Evolutionary conservation across 2,797 vertebrate genomes (phyloP).

Genomic region (Neomorphus geoffroyi): DNA sequence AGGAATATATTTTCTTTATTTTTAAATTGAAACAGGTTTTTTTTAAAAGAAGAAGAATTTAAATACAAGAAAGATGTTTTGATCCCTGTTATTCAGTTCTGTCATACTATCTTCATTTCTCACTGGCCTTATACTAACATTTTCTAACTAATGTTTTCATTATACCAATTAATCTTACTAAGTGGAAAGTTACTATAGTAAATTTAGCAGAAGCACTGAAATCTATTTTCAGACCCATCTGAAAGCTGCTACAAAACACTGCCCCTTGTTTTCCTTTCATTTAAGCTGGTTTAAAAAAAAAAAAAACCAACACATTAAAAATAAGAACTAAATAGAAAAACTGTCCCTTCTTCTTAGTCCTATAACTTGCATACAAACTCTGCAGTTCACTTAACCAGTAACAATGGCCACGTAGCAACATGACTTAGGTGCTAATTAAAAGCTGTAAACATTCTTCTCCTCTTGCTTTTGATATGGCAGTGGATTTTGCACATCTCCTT

Average conservation of each 20-base stretch:
- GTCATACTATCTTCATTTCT: neutral
- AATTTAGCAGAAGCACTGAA: neutral
- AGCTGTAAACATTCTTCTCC: neutral
- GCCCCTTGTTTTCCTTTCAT: neutral
- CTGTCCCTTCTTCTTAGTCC: neutral
- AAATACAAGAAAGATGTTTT: neutral
- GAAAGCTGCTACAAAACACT: neutral
- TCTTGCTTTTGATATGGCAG: neutral
- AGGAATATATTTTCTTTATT: neutral
- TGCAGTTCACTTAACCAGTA: rapidly evolving
- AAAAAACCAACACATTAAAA: neutral
- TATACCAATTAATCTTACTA: neutral
- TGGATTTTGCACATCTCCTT: neutral
- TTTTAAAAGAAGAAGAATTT: neutral
- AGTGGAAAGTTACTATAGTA: neutral
- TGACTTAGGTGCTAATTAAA: neutral
- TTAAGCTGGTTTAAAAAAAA: neutral
- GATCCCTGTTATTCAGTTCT: neutral
- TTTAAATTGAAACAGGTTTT: neutral
- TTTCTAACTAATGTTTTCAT: neutral
- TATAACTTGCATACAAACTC: neutral
- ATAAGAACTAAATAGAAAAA: neutral
- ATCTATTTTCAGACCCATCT: neutral
- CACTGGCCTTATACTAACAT: neutral
- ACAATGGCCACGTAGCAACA: neutral